Base-by-base conservation (phyloP, 1,140 invertebrate species). In the Ceratitis capitata region DNA sequence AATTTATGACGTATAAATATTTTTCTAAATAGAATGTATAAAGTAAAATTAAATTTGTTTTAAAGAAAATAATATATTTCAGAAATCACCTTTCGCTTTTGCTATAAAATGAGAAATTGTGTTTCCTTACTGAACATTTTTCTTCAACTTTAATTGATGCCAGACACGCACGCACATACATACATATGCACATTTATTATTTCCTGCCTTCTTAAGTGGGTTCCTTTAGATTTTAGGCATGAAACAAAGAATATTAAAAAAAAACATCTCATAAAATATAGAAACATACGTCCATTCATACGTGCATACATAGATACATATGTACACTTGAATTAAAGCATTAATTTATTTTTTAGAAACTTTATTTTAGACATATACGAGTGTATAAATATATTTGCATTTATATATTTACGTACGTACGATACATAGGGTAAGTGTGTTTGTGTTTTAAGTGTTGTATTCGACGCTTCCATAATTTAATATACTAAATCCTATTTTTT, bases 101-200 rank as follows among this genome's bases (percentile, higher is more conserved):
- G 69, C 9, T 47, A 78, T 45, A 45, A 78, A 78, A 78, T 26
- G 69, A 23, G n/a, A 78, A 45, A 45, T 78, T 78, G 19, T 42
- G 39, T 78, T 78, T 78, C 42, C 69, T 47, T 47, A 2, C 19
- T 42, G 26, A 78, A 78, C 5, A 69, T 45, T 23, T 10, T 78
- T 45, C n/a, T 47, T 78, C 45, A 45, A 23, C 10, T 78, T 78
- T 78, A 78, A 78, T n/a, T 78, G 39, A 78, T 78, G 69, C 69
- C 69, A 78, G 69, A 78, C 39, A 45, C 23, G 23, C n/a, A n/a
- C n/a, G n/a, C n/a, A n/a, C n/a, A n/a, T n/a, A n/a, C n/a, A n/a
- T n/a, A n/a, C n/a, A n/a, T n/a, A n/a, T 12, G 45, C n/a, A 45
- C 23, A 39, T 78, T 42, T 35, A 19, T 45, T 45, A 19, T 42